Conservation (phyloP, 2,797 vertebrate species). For the Urophycis tenuis region DNA sequence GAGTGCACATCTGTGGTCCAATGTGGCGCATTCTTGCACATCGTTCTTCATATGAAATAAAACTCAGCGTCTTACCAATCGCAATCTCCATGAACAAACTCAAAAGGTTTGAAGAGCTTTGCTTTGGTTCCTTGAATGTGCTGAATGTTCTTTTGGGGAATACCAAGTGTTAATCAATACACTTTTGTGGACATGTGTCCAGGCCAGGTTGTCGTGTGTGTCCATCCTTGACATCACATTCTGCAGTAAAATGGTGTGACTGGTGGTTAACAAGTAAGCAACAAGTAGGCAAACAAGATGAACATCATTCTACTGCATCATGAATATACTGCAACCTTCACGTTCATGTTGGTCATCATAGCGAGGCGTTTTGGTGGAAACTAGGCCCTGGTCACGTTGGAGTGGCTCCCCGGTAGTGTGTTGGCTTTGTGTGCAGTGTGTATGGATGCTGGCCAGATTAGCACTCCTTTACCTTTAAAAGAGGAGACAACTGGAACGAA, state of each 20-base stretch:
- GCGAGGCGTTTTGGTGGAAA: not conserved
- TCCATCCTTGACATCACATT: not conserved
- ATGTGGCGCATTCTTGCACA: not conserved
- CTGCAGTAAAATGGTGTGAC: not conserved
- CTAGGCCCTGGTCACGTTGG: not conserved
- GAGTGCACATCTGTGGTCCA: not conserved
- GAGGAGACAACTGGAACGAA: constrained; percentile 31
- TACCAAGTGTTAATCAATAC: not conserved
- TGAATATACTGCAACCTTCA: not conserved
- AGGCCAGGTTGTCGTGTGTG: not conserved
- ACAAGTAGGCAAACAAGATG: not conserved
- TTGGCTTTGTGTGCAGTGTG: not conserved
- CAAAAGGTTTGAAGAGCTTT: not conserved
- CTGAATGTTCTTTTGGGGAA: not conserved
- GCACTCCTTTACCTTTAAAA: constrained; percentile 44
- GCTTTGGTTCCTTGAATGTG: not conserved
- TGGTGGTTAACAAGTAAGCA: not conserved
- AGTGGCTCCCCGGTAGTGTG: not conserved
- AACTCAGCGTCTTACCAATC: not conserved
- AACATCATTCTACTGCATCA: not conserved
- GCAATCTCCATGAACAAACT: not conserved
- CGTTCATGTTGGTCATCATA: not conserved
- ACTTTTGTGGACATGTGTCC: not conserved
- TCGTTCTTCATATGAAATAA: not conserved
- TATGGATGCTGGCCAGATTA: constrained; percentile 18